A percentile compares a stretch with the other conserved stretches of the same genome.
Conservation (phyloP, 2,113 vertebrate species). For the Corythaeola cristata region DNA sequence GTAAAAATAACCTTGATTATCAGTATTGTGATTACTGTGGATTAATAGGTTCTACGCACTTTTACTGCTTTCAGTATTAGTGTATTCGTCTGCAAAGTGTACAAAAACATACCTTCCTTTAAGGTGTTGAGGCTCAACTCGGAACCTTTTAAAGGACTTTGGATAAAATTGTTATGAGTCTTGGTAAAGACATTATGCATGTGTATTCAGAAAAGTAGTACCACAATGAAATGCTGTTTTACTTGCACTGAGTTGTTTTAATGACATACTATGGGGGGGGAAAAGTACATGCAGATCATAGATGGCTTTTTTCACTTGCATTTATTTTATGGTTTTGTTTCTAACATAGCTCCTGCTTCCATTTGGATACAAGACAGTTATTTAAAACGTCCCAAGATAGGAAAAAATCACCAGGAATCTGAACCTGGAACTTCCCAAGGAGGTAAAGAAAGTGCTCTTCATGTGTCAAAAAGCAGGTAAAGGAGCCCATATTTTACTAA, state of each 20-base stretch:
- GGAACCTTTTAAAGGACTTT: background rate
- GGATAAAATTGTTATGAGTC: background rate
- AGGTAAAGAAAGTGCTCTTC: conserved; percentile 24
- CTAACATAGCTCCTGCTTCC: conserved; percentile 1
- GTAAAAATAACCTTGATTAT: conserved; percentile 61
- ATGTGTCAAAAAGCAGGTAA: conserved; percentile 66
- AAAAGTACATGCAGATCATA: background rate
- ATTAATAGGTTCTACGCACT: background rate
- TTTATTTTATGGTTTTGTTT: background rate
- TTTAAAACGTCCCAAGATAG: conserved; percentile 73
- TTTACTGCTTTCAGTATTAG: background rate
- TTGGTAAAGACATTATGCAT: background rate
- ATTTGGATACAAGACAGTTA: conserved; percentile 56
- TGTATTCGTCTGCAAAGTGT: background rate
- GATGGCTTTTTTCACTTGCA: background rate
- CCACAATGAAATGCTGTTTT: background rate
- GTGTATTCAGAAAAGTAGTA: background rate
- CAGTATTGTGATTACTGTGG: background rate
- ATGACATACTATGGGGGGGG: background rate
- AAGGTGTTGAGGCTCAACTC: background rate
- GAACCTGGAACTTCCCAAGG: conserved; percentile 28
- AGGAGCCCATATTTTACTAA: background rate
- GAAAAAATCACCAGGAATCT: conserved; percentile 43
- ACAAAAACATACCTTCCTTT: background rate
- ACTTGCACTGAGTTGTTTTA: background rate